phyloP scores from a whole-genome alignment of 2,113 vertebrate genomes.

The Planiliza haematocheilus region DNA sequence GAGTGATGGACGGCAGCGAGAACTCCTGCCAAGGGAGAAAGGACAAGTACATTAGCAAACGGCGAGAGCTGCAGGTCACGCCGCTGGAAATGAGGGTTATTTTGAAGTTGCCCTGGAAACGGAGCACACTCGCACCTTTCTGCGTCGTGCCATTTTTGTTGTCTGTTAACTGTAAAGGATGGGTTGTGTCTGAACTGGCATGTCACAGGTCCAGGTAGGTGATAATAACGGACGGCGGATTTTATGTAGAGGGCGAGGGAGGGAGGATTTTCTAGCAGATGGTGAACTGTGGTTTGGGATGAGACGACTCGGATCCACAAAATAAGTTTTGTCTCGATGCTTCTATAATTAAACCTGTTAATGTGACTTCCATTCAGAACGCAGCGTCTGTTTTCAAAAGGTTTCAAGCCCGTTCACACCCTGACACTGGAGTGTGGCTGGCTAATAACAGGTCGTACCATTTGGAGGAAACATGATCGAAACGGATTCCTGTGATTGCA shows the following conservation, averaged over 20 bases:
- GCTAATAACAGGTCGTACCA: too few species aligned
- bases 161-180: conserved; percentile 1
- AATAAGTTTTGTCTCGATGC: too few species aligned
- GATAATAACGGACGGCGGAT: not conserved
- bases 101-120: conserved; percentile 57
- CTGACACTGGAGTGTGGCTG: too few species aligned
- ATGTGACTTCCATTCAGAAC: too few species aligned
- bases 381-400: too few species aligned
- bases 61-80: conserved; percentile 5
- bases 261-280: not conserved
- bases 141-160: not conserved
- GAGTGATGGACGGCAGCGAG: conserved; percentile 88
- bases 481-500: too few species aligned
- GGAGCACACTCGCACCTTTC: conserved; percentile 3
- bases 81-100: conserved; percentile 16
- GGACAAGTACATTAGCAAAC: conserved; percentile 4
- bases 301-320: not conserved
- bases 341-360: too few species aligned
- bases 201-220: not conserved
- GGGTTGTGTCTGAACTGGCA: not conserved
- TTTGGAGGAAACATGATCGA: too few species aligned
- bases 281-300: not conserved
- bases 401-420: too few species aligned
- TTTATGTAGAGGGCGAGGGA: not conserved
- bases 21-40: conserved; percentile 85